Evolutionary conservation across 2,888 invertebrate species (phyloP), one percentile per base, ranked within the genome.

Genomic region (Liposcelis brunnea): DNA sequence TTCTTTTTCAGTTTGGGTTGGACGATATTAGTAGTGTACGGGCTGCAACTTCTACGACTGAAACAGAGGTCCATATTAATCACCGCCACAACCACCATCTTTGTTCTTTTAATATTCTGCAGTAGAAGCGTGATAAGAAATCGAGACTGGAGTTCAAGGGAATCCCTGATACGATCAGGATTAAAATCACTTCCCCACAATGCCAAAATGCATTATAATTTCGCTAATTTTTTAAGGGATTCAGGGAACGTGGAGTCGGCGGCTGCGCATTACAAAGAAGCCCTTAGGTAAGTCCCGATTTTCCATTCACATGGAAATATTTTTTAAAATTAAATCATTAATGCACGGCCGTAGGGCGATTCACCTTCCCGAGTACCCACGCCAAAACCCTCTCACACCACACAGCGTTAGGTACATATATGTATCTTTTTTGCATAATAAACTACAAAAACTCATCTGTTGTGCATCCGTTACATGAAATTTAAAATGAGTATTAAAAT

Each of bases 191-290:
- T 85, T 44, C 87, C 87, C 1, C 78, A 82, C 64, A 90, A 89
- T 61, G 86, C 87, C 46, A 89, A 89, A 66, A 77, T 85, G 65
- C 86, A 87, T 66, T 89, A 86, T 68, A 89, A 89, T 67, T 85
- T 80, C 58, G 89, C 80, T 38, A 89, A 89, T 69, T 80, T 80
- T 61, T 70, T 84, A 53, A 75, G 82, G 60, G 86, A 87, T 61
- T 70, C 74, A 37, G 78, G 79, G 34, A 71, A 78, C 55, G 73
- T 74, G 48, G 77, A 78, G 53, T 69, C 72, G 50, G 86, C 87
- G 16, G 75, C 79, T 52, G 66, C 72, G 53, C 85, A 86, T 65
- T 87, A 87, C 65, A 74, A 74, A 55, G 75, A 75, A 59, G 83
- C 87, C 19, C 65, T 87, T 43, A 75, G 75, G 87, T 86, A 63